These are phyloP conservation scores for Cassiopea xamachana DNA, from an alignment of 30 jellyfish, hydroid and myxozoan species.

Conservation along the genomic window DNA sequence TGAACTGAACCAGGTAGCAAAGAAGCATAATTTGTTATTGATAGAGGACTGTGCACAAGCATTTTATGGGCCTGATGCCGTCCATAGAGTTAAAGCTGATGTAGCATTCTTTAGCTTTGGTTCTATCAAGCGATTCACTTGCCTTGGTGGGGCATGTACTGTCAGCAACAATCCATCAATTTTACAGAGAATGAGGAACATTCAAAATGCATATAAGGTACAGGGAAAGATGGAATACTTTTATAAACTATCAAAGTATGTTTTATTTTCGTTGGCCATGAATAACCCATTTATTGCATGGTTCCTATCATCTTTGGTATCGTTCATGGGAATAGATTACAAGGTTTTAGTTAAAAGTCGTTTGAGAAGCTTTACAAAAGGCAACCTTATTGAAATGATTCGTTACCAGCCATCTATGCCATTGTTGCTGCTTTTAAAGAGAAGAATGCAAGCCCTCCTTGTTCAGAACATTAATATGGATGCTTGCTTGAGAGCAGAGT, in stretches of 20 bases:
- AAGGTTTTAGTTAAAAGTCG: constrained; percentile 29
- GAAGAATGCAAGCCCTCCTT: constrained; percentile 21
- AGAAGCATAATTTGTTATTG: constrained; percentile 30
- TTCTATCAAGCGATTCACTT: constrained; percentile 49
- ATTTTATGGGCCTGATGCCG: constrained; percentile 46
- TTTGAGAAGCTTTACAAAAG: constrained; percentile 40
- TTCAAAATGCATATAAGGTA: constrained; percentile 18
- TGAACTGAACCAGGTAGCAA: constrained; percentile 30
- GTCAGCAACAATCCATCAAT: constrained; percentile 18
- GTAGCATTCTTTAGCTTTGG: constrained; percentile 73
- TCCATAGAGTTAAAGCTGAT: constrained; percentile 39
- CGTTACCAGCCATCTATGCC: constrained; percentile 64
- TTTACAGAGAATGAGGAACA: constrained; percentile 32
- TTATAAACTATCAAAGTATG: constrained; percentile 24
- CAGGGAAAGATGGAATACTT: constrained; percentile 46
- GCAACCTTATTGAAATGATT: constrained; percentile 33
- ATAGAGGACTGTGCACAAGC: constrained; percentile 84
- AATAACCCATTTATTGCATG: constrained; percentile 41
- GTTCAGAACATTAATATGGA: neutral
- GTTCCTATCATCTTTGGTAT: constrained; percentile 6
- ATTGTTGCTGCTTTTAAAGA: constrained; percentile 21
- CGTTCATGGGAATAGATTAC: constrained; percentile 39
- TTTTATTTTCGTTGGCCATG: constrained; percentile 12
- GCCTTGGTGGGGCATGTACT: constrained; percentile 75
- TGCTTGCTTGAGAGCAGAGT: constrained; percentile 29